Conservation (phyloP, 2,888 invertebrate genomes). For the Sceliomorpha sp. region DNA sequence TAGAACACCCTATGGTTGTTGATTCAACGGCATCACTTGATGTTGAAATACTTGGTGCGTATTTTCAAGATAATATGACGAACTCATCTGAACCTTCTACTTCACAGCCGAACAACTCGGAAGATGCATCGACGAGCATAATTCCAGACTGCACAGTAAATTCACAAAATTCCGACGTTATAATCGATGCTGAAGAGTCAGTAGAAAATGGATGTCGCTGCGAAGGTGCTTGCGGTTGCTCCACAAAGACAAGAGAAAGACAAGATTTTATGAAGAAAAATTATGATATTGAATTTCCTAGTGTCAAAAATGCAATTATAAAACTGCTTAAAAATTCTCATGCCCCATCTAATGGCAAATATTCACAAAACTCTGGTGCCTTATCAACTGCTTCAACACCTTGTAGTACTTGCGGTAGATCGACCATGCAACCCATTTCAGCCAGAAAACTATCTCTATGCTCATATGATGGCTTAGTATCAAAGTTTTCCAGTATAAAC, state of each 20-base stretch:
- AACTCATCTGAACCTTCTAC: constrained; percentile 53
- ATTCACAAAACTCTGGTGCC: constrained; percentile 42
- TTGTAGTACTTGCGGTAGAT: constrained; percentile 52
- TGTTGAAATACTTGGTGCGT: constrained; percentile 70
- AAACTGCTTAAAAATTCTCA: constrained; percentile 59
- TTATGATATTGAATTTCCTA: constrained; percentile 7
- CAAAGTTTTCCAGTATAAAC: constrained; percentile 61
- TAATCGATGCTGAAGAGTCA: constrained; percentile 30
- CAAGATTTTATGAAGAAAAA: constrained; percentile 5
- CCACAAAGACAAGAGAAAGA: neutral
- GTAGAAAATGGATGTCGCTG: constrained; percentile 61
- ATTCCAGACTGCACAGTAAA: constrained; percentile 60
- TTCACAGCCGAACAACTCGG: constrained; percentile 69
- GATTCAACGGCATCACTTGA: constrained; percentile 60
- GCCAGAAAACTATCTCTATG: constrained; percentile 61
- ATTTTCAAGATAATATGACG: constrained; percentile 62
- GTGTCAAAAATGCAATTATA: constrained; percentile 58
- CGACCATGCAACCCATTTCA: constrained; percentile 25
- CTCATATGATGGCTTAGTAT: constrained; percentile 65
- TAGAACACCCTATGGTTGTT: constrained; percentile 26
- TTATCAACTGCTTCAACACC: constrained; percentile 62
- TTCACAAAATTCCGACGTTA: constrained; percentile 43
- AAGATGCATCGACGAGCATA: constrained; percentile 67
- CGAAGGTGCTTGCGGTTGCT: constrained; percentile 74
- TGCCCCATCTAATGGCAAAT: constrained; percentile 30